Conservation (phyloP, 1,140 invertebrate genomes). For the Solenopsis invicta region DNA sequence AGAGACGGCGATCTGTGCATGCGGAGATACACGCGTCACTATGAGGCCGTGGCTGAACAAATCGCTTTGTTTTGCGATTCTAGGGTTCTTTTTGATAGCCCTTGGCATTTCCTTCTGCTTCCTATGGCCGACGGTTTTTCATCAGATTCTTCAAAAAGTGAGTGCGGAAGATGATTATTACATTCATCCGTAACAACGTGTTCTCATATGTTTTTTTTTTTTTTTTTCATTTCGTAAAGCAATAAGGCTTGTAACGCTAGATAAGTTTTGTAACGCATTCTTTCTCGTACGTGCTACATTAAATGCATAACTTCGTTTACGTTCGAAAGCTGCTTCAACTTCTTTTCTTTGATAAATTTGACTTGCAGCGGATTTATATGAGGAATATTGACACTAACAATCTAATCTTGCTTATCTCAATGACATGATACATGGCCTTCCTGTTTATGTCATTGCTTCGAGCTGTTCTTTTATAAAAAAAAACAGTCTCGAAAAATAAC, state of each 20-base stretch:
- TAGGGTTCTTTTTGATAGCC: constrained; percentile 84
- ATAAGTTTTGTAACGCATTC: not conserved
- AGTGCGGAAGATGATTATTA: constrained; percentile 38
- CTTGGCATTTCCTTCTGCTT: constrained; percentile 77
- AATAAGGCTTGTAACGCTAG: not conserved
- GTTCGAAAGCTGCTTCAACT: not conserved
- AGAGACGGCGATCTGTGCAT: constrained; percentile 28
- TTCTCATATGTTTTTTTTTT: not conserved
- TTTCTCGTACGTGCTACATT: not conserved
- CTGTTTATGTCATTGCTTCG: not conserved
- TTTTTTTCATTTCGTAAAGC: not conserved
- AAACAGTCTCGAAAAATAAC: not conserved
- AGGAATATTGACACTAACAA: not conserved
- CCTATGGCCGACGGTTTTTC: constrained; percentile 76
- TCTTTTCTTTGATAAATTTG: not conserved
- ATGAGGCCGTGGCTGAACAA: constrained; percentile 84
- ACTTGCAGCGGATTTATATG: not conserved
- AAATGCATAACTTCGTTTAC: not conserved
- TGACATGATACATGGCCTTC: not conserved
- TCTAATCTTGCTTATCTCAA: constrained; percentile 32
- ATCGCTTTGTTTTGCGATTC: constrained; percentile 78
- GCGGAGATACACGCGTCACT: constrained; percentile 62
- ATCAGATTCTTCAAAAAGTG: constrained; percentile 79
- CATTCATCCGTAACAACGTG: not conserved
- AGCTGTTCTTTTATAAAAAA: not conserved